phyloP scores from a whole-genome alignment of 2,113 vertebrate genomes.

The Phylloscopus trochilus region DNA sequence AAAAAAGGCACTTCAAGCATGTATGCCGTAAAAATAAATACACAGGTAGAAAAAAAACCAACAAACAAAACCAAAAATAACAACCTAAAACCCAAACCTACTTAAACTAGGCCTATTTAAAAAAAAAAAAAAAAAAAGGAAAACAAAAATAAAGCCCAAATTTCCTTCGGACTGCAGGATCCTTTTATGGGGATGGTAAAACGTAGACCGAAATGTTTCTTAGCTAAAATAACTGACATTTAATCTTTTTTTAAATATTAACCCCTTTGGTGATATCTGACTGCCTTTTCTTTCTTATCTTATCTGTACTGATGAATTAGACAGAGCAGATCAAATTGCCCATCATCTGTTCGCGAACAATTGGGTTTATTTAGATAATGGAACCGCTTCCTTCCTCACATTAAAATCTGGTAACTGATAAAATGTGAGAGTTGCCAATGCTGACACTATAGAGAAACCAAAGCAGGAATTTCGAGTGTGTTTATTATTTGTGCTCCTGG shows the following conservation, averaged over 20 bases:
- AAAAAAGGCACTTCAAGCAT: neutral
- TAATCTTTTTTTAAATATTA: constrained; percentile 82
- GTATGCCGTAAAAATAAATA: neutral
- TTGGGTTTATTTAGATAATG: constrained; percentile 85
- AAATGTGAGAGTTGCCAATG: constrained; percentile 68
- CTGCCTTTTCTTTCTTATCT: constrained; percentile 70
- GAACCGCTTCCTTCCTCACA: constrained; percentile 80
- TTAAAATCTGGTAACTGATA: constrained; percentile 82
- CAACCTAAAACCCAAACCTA: too few species aligned
- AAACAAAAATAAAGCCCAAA: neutral
- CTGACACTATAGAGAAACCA: constrained; percentile 59
- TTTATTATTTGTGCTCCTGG: constrained; percentile 41
- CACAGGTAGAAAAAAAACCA: rapidly evolving
- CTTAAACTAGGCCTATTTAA: neutral
- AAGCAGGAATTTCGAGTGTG: constrained; percentile 41
- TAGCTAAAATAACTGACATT: constrained; percentile 67
- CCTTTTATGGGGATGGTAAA: neutral
- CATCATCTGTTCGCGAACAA: constrained; percentile 82
- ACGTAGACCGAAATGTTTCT: constrained; percentile 37
- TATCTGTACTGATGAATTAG: constrained; percentile 84
- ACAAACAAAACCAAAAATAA: neutral
- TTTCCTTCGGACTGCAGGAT: neutral
- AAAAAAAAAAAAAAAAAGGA: neutral
- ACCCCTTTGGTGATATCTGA: constrained; percentile 75
- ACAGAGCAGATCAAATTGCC: constrained; percentile 84